Evolutionary conservation across 2,797 vertebrate genomes (phyloP).

Genomic region (Trematomus bernacchii): DNA sequence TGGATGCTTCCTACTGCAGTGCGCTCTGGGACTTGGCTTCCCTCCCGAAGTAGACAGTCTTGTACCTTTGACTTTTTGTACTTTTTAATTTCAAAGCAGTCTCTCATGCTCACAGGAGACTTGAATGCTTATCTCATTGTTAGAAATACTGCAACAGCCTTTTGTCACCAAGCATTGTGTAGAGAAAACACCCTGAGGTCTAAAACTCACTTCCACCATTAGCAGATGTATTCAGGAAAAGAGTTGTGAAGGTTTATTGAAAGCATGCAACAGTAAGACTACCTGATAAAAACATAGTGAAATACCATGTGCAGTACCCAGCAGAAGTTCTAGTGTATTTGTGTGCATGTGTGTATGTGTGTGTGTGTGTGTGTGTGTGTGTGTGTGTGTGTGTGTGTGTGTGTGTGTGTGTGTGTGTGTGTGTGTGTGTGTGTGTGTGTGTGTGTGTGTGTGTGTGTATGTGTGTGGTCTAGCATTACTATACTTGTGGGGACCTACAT

Average conservation of each 20-base stretch:
- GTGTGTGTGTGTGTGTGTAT: too few relatives aligned
- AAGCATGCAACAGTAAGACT: neutral
- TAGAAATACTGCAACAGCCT: slow-evolving; percentile 12
- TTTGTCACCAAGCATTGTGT: neutral
- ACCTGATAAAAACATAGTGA: neutral
- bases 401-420: too few relatives aligned
- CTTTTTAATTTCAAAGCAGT: slow-evolving; percentile 3
- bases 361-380: too few relatives aligned
- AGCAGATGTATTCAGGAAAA: neutral
- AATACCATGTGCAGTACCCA: neutral
- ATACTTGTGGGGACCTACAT: too few relatives aligned
- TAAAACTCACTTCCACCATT: neutral
- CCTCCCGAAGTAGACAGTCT: slow-evolving; percentile 6
- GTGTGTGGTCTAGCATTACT: too few relatives aligned
- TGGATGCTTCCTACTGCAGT: slow-evolving; percentile 25
- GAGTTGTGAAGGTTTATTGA: neutral
- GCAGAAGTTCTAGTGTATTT: neutral
- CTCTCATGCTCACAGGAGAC: slow-evolving; percentile 7
- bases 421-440: too few relatives aligned
- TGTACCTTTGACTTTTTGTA: slow-evolving; percentile 32
- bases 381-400: too few relatives aligned
- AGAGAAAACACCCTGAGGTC: neutral
- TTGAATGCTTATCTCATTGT: neutral
- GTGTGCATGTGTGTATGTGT: neutral
- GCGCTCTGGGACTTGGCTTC: slow-evolving; percentile 11